Evolutionary conservation across 2,888 invertebrate species (phyloP), one percentile per base, ranked within the genome.

Genomic region (Bruchidius siliquastri): DNA sequence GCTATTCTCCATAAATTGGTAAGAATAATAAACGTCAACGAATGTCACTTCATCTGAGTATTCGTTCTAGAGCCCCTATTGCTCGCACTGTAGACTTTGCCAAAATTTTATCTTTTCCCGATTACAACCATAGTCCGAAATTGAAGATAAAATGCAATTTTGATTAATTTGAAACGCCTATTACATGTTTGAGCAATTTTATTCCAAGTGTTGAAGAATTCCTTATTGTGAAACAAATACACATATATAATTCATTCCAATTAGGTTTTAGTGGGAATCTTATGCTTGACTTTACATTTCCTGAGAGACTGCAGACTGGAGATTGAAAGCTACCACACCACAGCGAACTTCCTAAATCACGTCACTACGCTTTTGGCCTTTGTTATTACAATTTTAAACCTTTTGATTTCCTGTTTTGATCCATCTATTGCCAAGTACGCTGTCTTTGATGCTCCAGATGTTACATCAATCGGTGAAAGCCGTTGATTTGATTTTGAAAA

Each of bases 331-430:
- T 93, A 92, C 87, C 90, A 91, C 82, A 85, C 84, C 74, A 93
- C 94, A 6, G 93, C 94, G 0, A 88, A 90, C 81, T 86, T 89
- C 83, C 90, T 94, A 80, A 95, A 94, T 87, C 91, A 93, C 83
- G 84, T 90, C 30, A 91, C 93, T 73, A 92, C 94, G 21, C 90
- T 89, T 20, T 88, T 91, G 26, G 91, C 94, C 10, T 93, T 94
- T 84, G 84, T 91, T 75, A 91, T 95, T 72, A 93, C 94, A 4
- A 91, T 91, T 70, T 86, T 94, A 69, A 95, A 95, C 85, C 87
- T 94, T 30, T 87, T 95, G 71, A 93, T 94, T 77, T 92, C 93
- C 32, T 91, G 93, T 71, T 94, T 95, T 84, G 94, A 94, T 86
- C 92, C 93, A n/a, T 90, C 90, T 3, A 86, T 90, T 76, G 89